Conservation (phyloP, 2,888 invertebrate species). For the Eledona agricola region DNA sequence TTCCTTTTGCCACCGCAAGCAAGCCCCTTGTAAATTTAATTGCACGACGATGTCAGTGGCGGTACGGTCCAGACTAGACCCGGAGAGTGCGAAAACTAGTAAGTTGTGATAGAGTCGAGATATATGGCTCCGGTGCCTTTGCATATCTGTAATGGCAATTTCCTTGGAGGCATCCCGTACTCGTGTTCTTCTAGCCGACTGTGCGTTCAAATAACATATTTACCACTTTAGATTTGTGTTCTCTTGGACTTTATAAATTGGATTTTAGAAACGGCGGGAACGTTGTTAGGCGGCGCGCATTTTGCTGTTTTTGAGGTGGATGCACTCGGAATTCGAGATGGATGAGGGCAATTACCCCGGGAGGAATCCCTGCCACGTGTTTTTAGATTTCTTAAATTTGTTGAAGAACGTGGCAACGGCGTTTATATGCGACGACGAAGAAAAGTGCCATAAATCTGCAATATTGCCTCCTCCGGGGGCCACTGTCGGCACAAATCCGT, state of each 20-base stretch:
- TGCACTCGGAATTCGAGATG: constrained; percentile 44
- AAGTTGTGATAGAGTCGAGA: constrained; percentile 50
- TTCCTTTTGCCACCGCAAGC: too few relatives aligned
- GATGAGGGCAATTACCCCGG: constrained; percentile 47
- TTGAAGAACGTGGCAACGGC: constrained; percentile 42
- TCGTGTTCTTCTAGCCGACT: constrained; percentile 31
- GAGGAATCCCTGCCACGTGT: constrained; percentile 47
- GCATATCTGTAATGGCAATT: constrained; percentile 43
- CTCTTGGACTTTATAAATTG: constrained; percentile 50
- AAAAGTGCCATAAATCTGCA: constrained; percentile 41
- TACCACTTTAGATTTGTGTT: constrained; percentile 48
- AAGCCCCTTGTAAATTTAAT: too few relatives aligned
- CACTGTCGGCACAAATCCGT: constrained; percentile 1
- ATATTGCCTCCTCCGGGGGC: constrained; percentile 37
- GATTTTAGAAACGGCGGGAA: constrained; percentile 43
- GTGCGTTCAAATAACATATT: constrained; percentile 50
- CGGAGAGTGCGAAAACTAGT: constrained; percentile 50
- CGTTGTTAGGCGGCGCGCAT: constrained; percentile 37
- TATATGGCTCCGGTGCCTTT: constrained; percentile 43
- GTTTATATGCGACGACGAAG: constrained; percentile 35
- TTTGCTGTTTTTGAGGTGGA: constrained; percentile 35
- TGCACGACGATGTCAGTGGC: constrained; percentile 37
- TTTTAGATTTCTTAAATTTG: constrained; percentile 46
- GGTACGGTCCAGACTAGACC: constrained; percentile 41
- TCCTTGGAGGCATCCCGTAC: constrained; percentile 32